Conservation (phyloP, 2,113 vertebrate species). For the Nothocercus nigrocapillus region DNA sequence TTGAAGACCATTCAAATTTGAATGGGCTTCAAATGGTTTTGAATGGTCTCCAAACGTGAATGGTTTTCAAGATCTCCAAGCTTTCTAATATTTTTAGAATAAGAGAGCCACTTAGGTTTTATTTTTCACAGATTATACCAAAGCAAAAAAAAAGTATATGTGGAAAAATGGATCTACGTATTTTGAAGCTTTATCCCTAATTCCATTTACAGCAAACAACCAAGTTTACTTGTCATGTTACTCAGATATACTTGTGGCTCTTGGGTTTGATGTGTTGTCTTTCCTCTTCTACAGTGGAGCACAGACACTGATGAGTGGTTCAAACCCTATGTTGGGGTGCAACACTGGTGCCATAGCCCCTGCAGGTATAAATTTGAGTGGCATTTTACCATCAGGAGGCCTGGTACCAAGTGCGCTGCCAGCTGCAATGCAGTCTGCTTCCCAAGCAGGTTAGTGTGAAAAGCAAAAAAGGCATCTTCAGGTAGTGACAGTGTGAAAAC, state of each 20-base stretch:
- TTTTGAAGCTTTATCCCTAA: not conserved
- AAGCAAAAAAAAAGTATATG: not conserved
- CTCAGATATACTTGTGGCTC: not conserved
- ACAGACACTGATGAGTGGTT: conserved; percentile 93
- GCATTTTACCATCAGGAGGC: conserved; percentile 90
- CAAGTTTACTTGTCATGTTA: not conserved
- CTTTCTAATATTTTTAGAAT: not conserved
- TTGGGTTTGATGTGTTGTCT: conserved; percentile 70
- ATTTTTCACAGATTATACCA: not conserved
- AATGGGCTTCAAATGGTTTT: no score
- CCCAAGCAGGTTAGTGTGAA: conserved; percentile 88
- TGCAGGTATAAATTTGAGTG: conserved; percentile 89
- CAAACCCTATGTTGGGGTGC: conserved; percentile 90
- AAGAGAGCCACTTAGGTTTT: not conserved
- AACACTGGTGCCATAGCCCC: conserved; percentile 84
- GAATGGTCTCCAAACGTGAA: no score
- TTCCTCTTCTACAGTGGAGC: conserved; percentile 86
- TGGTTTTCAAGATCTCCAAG: not conserved
- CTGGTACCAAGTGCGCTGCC: conserved; percentile 86
- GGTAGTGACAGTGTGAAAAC: not conserved
- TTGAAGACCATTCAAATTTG: no score
- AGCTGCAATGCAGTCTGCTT: conserved; percentile 86
- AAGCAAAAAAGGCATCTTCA: conserved; percentile 6
- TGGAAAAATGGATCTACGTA: not conserved
- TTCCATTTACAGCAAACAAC: not conserved